A percentile compares a stretch with the other conserved stretches of the same genome.
phyloP scores from a whole-genome alignment of 1,140 invertebrate genomes.

The Brachionus angularis region DNA sequence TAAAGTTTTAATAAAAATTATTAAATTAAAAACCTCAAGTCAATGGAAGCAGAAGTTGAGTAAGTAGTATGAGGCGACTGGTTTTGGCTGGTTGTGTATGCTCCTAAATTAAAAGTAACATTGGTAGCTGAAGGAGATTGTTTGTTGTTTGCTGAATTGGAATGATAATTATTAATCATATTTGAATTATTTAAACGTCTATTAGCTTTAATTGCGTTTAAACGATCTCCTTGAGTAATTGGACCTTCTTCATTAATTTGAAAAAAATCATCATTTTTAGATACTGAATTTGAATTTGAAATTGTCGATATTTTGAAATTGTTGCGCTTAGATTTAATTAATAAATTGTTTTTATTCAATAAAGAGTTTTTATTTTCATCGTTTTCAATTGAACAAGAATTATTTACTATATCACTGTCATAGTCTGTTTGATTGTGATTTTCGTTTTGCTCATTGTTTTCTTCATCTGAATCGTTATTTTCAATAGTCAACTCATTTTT shows the following conservation, averaged over 20 bases:
- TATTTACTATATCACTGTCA: too few relatives aligned
- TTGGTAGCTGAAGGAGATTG: constrained; percentile 15
- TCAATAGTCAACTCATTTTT: constrained; percentile 23
- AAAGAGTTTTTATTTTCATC: not conserved
- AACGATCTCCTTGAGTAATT: constrained; percentile 46
- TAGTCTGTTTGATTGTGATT: not conserved
- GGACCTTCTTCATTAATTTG: not conserved
- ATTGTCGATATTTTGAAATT: too few relatives aligned
- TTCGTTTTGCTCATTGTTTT: not conserved
- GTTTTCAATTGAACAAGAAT: too few relatives aligned
- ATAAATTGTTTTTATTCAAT: too few relatives aligned
- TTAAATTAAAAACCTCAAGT: too few relatives aligned
- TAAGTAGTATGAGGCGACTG: not conserved
- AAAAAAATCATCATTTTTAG: not conserved
- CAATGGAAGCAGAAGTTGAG: not conserved
- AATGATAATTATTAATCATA: too few relatives aligned
- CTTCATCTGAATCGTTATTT: not conserved
- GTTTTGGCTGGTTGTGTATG: not conserved
- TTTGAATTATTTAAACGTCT: constrained; percentile 30
- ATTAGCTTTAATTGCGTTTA: constrained; percentile 46
- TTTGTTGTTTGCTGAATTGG: too few relatives aligned
- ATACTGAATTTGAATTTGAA: not conserved
- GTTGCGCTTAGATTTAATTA: too few relatives aligned
- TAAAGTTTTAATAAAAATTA: too few relatives aligned
- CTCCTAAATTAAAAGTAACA: constrained; percentile 9